Evolutionary conservation across 2,888 invertebrate genomes (phyloP), one percentile per base, ranked within the genome.

Genomic region (Lithophane leautieri): DNA sequence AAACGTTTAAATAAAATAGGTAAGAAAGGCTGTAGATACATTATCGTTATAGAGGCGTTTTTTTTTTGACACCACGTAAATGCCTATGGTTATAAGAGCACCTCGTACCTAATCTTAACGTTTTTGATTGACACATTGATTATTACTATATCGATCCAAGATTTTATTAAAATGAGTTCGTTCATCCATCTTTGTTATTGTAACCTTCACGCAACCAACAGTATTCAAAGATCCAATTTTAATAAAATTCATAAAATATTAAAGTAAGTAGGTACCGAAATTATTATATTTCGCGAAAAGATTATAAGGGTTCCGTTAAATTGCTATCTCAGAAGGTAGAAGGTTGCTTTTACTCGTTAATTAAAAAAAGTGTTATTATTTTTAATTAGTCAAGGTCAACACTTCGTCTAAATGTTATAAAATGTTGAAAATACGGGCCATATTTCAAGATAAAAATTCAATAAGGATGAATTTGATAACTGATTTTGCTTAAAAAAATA

Each of bases 81-180:
- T 50, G 34, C 28, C n/a, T 54, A 22, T 40, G 6, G 34, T 73
- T 80, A 73, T 73, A 47, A 66, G 54, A 73, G 8, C 44, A 67
- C 54, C 19, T 28, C 40, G 52, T 69, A 34, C 34, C 4, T 34
- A 47, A 67, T 73, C 22, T 28, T n/a, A 56, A 47, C 60, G 54
- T 34, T 34, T 52, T 79, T 83, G 66, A 73, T n/a, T 61, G 69
- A 68, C 67, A 79, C 60, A 42, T 68, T n/a, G 47, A 56, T 70
- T 79, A 73, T 50, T n/a, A 52, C 25, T 62, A 58, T 4, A 82
- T 44, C 25, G 60, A 83, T 54, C 50, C 6, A 50, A 62, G 40
- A 72, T 73, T 70, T 73, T 70, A 81, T 67, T 54, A 70, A 70
- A 79, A 62, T 63, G 50, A 60, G 70, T 50, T 84, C 63, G 70